Conservation (phyloP, 2,113 vertebrate genomes). For the Nycticryphes semicollaris region DNA sequence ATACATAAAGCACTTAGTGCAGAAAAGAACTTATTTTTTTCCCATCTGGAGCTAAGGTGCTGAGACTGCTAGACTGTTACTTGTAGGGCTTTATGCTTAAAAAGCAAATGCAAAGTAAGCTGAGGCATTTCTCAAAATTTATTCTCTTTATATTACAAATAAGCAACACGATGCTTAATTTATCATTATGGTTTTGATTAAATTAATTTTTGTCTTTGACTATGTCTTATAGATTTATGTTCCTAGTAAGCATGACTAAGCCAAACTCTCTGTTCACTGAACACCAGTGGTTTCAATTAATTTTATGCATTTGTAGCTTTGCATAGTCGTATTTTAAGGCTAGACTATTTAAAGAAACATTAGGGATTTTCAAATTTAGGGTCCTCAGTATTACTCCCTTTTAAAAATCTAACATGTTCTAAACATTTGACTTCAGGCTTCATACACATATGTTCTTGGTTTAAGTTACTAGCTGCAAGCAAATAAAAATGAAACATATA, state of each 20-base stretch:
- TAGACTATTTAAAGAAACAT: background rate
- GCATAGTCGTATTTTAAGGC: background rate
- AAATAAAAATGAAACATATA: background rate
- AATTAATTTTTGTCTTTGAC: slow-evolving; percentile 13
- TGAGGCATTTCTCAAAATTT: background rate
- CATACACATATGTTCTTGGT: background rate
- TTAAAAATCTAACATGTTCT: background rate
- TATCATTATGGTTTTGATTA: background rate
- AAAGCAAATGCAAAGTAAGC: background rate
- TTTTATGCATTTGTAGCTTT: background rate
- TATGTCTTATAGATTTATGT: background rate
- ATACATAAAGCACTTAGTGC: background rate
- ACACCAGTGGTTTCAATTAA: background rate
- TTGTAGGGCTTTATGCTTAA: background rate
- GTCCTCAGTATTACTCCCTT: rapidly evolving
- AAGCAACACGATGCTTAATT: background rate
- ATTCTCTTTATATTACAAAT: background rate
- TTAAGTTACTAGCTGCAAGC: background rate
- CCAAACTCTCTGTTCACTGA: background rate
- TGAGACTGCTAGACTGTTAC: background rate
- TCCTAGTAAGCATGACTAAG: background rate
- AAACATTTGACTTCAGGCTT: background rate
- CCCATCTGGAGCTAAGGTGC: background rate
- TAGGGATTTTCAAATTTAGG: background rate
- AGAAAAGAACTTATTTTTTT: background rate